Conservation (phyloP, 2,888 invertebrate genomes). For the Drosophila affinis region DNA sequence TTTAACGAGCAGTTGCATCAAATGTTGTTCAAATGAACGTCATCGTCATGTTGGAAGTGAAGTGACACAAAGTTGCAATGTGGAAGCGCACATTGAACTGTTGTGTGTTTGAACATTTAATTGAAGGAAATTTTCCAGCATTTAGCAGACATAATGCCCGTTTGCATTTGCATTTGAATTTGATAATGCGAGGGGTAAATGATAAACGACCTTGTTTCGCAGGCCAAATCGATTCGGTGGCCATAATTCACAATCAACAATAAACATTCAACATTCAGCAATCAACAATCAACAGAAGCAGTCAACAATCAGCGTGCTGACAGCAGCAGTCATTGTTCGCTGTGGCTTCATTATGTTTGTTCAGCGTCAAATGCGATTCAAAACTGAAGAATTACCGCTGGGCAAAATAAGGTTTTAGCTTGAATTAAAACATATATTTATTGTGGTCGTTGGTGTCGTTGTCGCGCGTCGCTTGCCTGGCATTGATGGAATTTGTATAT, state of each 20-base stretch:
- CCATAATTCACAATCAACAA: constrained; percentile 12
- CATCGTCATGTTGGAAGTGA: not conserved
- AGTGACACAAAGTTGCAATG: not conserved
- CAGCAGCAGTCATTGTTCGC: constrained; percentile 26
- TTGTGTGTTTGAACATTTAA: not conserved
- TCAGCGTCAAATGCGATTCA: constrained; percentile 8
- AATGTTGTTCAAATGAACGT: not conserved
- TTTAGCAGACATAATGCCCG: constrained; percentile 38
- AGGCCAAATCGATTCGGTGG: constrained; percentile 13
- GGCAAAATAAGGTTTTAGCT: constrained; percentile 4
- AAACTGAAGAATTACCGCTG: constrained; percentile 3
- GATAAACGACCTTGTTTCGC: constrained; percentile 41
- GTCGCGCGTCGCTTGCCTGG: constrained; percentile 25
- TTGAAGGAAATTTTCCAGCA: constrained; percentile 34
- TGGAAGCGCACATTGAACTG: constrained; percentile 2
- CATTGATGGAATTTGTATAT: constrained; percentile 69
- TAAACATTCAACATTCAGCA: constrained; percentile 12
- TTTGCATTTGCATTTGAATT: constrained; percentile 33
- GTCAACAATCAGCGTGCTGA: constrained; percentile 3
- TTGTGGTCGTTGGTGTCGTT: constrained; percentile 23
- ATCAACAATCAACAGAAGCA: constrained; percentile 13
- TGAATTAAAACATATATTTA: constrained; percentile 43
- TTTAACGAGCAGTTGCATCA: not conserved
- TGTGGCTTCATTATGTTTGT: constrained; percentile 3
- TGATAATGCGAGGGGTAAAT: constrained; percentile 24